Evolutionary conservation across 2,797 vertebrate genomes (phyloP).

Genomic region (Sebastes itinus): DNA sequence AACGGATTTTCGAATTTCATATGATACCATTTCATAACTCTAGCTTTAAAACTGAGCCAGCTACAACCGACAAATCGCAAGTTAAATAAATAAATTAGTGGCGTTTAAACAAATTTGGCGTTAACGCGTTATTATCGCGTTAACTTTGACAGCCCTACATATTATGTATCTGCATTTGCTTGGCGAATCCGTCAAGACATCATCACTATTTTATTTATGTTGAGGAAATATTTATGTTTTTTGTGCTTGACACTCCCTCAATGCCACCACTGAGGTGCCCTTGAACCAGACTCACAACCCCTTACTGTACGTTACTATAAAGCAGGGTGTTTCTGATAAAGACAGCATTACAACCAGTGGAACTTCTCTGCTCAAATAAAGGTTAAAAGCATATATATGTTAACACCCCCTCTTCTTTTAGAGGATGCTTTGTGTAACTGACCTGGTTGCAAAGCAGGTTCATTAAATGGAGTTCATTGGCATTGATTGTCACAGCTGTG

Average conservation of each 20-base stretch:
- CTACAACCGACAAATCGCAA: too few species aligned
- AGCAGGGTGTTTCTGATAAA: background rate
- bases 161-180: too few species aligned
- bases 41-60: too few species aligned
- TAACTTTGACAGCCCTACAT: too few species aligned
- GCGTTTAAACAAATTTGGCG: too few species aligned
- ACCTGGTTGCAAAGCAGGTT: constrained; percentile 34
- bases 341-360: background rate
- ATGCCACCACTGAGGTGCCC: background rate
- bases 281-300: background rate
- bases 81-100: too few species aligned
- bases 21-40: too few species aligned
- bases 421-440: constrained; percentile 15
- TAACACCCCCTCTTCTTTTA: background rate
- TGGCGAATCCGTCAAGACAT: too few species aligned
- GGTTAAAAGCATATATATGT: background rate
- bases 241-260: background rate
- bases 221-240: background rate
- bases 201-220: too few species aligned
- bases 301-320: background rate
- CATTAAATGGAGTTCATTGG: constrained; percentile 33
- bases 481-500: constrained; percentile 52
- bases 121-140: too few species aligned
- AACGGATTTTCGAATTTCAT: too few species aligned
- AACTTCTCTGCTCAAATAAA: background rate